Base-by-base conservation (phyloP, 2,113 vertebrate genomes). In the Myiozetetes cayanensis region DNA sequence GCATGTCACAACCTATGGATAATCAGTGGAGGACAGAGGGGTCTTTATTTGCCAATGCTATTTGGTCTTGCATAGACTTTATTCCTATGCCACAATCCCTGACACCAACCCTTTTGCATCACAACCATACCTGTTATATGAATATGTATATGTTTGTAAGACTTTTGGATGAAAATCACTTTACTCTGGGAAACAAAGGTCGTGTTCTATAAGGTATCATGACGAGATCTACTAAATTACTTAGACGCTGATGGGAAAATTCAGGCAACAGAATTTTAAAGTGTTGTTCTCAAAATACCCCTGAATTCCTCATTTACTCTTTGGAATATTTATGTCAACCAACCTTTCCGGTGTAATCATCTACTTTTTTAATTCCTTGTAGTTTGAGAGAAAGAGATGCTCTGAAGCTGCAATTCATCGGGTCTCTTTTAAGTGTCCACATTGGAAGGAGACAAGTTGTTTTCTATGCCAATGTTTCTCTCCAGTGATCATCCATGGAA, bases 121-220 rank as follows among this genome's bases (percentile, higher is more conserved):
- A 61, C 0, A 0, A 47, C n/a, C 67, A 89, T 20, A 53, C 12
- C 37, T 33, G 4, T 50, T 65, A 27, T 2, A 61, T 14, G 19
- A 16, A 62, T n/a, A 63, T 15, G 20, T 46, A 11, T 44, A 39
- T 4, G 41, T 68, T 94, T 89, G 80, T 63, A 86, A 65, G 13
- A 46, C 3, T 82, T 85, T 68, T 58, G 35, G 46, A 96, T 43
- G 43, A 83, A 91, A 85, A 87, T 65, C 52, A 27, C 89, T 83
- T n/a, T 37, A 61, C 11, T 72, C 43, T 46, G 18, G 35, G n/a
- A 81, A 83, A 71, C 8, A 78, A 77, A 61, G 12, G 30, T 66
- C 70, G 49, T 52, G 22, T 46, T 41, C 62, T 89, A 23, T 56
- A 79, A 41, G 28, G 25, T 41, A 75, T 74, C 18, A 33, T n/a